Evolutionary conservation across 2,888 invertebrate genomes (phyloP), one percentile per base, ranked within the genome.

Genomic region (Norana najaformis): DNA sequence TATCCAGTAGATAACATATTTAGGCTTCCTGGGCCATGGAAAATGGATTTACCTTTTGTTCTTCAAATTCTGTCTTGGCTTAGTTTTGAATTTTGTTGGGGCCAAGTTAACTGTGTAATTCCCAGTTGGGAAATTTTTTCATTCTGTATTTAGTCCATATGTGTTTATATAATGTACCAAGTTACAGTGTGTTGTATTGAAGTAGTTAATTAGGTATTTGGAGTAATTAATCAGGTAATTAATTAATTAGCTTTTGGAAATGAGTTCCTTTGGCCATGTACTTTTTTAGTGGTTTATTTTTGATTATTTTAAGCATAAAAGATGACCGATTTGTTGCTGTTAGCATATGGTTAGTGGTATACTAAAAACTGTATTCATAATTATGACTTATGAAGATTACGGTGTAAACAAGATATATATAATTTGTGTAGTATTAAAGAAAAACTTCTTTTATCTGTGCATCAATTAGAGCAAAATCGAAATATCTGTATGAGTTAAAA

Each of bases 281-380:
- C 16, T 69, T n/a, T 53, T 30, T 30, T 69, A 69, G 69, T 69
- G n/a, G 1, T 69, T 30, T 69, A 69, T n/a, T 69, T 30, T 69
- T 30, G n/a, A n/a, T 69, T 69, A 69, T 69, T 69, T 47, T 47
- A 2, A 47, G 47, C 47, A 23, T 47, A 47, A 23, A 41, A 41
- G 23, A 69, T 69, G 69, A 69, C 30, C 13, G 69, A 30, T 69
- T 69, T 69, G 47, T 69, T 69, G 20, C 23, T 47, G 47, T 47
- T 47, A 6, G 69, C 11, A n/a, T 69, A 8, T 69, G n/a, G n/a
- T 69, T 69, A 69, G 11, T 69, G 69, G 69, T 30, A 69, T 69
- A 53, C n/a, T 69, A 69, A 69, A 69, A n/a, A 69, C 69, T 69
- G 69, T 69, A 69, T n/a, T n/a, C n/a, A n/a, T n/a, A n/a, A n/a